Evolutionary conservation across 2,113 vertebrate genomes (phyloP).

Genomic region (Alligator mississippiensis): DNA sequence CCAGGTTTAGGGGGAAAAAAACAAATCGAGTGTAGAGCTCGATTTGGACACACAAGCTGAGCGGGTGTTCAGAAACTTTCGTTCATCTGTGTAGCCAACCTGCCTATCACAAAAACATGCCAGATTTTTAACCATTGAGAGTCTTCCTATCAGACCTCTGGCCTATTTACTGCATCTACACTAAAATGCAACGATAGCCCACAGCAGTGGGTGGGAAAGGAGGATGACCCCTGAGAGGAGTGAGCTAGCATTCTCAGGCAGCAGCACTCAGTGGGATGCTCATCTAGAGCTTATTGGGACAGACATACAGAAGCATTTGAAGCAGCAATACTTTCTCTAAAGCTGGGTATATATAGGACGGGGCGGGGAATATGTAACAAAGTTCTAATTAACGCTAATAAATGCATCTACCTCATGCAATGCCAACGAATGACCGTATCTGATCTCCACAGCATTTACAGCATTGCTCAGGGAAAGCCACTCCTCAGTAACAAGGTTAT

Average conservation of each 20-base stretch:
- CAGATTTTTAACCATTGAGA: no score
- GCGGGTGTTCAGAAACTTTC: no score
- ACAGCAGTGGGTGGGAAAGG: no score
- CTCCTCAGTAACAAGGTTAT: slow-evolving; percentile 85
- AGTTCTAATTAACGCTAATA: not conserved
- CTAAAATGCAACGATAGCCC: no score
- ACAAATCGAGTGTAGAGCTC: no score
- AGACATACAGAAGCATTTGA: not conserved
- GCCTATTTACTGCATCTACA: no score
- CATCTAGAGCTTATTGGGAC: not conserved
- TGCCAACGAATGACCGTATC: slow-evolving; percentile 94
- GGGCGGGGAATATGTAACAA: no score
- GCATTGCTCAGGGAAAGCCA: slow-evolving; percentile 89
- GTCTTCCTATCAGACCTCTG: no score
- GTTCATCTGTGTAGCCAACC: no score
- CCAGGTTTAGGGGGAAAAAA: no score
- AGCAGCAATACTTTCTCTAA: not conserved
- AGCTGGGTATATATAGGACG: not conserved
- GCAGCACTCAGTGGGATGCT: not conserved
- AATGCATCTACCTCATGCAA: slow-evolving; percentile 82
- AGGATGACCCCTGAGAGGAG: not conserved
- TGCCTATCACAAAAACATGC: no score
- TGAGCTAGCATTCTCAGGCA: not conserved
- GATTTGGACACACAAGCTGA: no score
- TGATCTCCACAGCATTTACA: slow-evolving; percentile 85